Conservation (phyloP, 2,888 invertebrate genomes). For the Stenolophus ochropezus region DNA sequence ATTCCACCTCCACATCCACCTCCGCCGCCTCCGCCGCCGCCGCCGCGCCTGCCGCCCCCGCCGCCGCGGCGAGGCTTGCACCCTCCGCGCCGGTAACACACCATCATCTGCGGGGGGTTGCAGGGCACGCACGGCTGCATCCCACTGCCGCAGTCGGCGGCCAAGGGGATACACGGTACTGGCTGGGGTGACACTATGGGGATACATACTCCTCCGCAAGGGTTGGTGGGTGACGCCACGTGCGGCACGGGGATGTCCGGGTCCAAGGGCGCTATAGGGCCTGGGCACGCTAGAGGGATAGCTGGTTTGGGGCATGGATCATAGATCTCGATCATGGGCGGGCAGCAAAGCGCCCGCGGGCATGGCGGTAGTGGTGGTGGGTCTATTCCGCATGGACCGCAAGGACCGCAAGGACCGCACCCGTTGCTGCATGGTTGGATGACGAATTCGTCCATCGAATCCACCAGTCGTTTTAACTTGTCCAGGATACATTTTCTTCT, state of each 20-base stretch:
- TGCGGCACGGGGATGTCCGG: slow-evolving; percentile 66
- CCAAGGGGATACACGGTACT: slow-evolving; percentile 75
- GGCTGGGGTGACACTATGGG: slow-evolving; percentile 71
- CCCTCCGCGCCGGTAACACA: slow-evolving; percentile 73
- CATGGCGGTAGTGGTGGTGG: slow-evolving; percentile 71
- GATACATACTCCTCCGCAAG: slow-evolving; percentile 75
- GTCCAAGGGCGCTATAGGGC: slow-evolving; percentile 72
- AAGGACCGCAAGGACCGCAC: slow-evolving; percentile 69
- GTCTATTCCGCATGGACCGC: slow-evolving; percentile 67
- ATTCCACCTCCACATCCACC: slow-evolving; percentile 69
- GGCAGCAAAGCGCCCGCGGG: slow-evolving; percentile 70
- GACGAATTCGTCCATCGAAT: slow-evolving; percentile 66
- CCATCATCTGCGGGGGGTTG: slow-evolving; percentile 77
- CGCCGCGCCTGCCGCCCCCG: slow-evolving; percentile 71
- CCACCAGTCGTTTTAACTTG: slow-evolving; percentile 68
- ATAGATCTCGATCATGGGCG: slow-evolving; percentile 73
- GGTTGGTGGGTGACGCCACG: slow-evolving; percentile 61
- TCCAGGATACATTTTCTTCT: slow-evolving; percentile 67
- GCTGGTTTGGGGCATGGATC: slow-evolving; percentile 73
- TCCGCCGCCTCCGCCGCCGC: slow-evolving; percentile 70
- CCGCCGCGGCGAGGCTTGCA: slow-evolving; percentile 69
- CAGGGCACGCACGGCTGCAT: slow-evolving; percentile 77
- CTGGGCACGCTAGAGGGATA: slow-evolving; percentile 73
- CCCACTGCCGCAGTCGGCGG: slow-evolving; percentile 70
- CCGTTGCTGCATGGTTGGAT: slow-evolving; percentile 27